Evolutionary conservation across 2,797 vertebrate genomes (phyloP), one percentile per base, ranked within the genome.

Genomic region (Protonibea diacanthus): DNA sequence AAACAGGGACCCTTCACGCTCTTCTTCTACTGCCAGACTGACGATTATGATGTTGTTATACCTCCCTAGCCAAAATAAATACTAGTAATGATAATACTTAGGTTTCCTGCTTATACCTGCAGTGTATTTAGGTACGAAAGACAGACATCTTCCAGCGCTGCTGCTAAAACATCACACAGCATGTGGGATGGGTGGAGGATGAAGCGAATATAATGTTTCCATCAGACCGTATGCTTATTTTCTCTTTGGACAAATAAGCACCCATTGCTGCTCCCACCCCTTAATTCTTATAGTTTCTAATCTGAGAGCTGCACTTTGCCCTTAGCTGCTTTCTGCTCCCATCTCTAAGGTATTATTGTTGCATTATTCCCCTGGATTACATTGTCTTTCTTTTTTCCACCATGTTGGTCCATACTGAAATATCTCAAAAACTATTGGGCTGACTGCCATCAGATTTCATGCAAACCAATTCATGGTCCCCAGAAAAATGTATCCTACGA

Each of bases 191-290:
- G 47, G 65, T 71, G 75, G 23, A 77, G 71, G 76, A 90, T 75
- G 42, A 87, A 59, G 49, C 21, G 62, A 80, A 85, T 70, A 52
- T 61, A 74, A 76, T 47, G 17, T 74, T 81, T 74, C 64, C 67
- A 75, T 83, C 82, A 85, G 70, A 62, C 80, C 64, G 17, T 68
- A n/a, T 87, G 58, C 80, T 81, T 87, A 88, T 90, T 87, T 86
- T 76, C 75, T 77, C 33, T 60, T 70, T 52, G 81, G 69, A 84
- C 75, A 87, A 93, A 92, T 85, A 85, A 86, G 71, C 81, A 90
- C 76, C 76, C 48, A 20, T 65, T 74, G 48, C 74, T 78, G 45
- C 29, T 74, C 79, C 85, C 62, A 86, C 68, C 74, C 68, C 49
- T 78, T 78, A 44, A 75, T 80, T 83, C 14, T 65, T 60, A 25